Evolutionary conservation across 1,140 invertebrate genomes (phyloP).

Genomic region (Eurytemora carolleeae): DNA sequence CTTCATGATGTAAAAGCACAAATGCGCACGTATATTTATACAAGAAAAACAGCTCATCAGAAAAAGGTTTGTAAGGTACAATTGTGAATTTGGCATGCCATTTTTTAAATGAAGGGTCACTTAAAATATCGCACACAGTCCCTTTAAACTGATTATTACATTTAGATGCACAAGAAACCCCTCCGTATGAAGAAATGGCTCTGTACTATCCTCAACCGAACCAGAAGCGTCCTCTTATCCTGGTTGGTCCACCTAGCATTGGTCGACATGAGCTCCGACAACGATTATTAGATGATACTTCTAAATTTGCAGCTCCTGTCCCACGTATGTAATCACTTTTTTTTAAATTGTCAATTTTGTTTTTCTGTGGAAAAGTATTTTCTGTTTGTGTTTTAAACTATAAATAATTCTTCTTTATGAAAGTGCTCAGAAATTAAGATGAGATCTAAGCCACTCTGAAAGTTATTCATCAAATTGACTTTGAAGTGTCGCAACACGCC

Average conservation of each 20-base stretch:
- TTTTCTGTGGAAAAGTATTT: background rate
- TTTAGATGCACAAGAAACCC: too few species aligned
- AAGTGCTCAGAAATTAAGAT: background rate
- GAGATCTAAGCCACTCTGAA: too few species aligned
- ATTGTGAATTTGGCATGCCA: too few species aligned
- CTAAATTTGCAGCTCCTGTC: conserved; percentile 33
- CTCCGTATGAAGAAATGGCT: conserved; percentile 32
- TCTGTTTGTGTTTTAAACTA: background rate
- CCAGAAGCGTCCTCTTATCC: conserved; percentile 31
- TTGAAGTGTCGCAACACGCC: too few species aligned
- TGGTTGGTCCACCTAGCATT: conserved; percentile 35
- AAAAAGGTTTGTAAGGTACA: too few species aligned
- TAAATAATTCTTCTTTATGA: background rate
- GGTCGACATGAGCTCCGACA: conserved; percentile 33
- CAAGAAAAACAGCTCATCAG: too few species aligned
- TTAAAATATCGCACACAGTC: too few species aligned
- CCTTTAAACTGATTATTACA: too few species aligned
- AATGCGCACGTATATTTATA: too few species aligned
- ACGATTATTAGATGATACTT: conserved; percentile 30
- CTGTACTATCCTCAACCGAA: conserved; percentile 32
- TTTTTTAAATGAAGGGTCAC: too few species aligned
- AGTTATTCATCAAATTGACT: too few species aligned
- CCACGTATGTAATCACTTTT: conserved; percentile 30
- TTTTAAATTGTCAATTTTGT: background rate
- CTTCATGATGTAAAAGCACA: too few species aligned